Evolutionary conservation across 2,888 invertebrate genomes (phyloP).

Genomic region (Cylindroiulus punctatus): DNA sequence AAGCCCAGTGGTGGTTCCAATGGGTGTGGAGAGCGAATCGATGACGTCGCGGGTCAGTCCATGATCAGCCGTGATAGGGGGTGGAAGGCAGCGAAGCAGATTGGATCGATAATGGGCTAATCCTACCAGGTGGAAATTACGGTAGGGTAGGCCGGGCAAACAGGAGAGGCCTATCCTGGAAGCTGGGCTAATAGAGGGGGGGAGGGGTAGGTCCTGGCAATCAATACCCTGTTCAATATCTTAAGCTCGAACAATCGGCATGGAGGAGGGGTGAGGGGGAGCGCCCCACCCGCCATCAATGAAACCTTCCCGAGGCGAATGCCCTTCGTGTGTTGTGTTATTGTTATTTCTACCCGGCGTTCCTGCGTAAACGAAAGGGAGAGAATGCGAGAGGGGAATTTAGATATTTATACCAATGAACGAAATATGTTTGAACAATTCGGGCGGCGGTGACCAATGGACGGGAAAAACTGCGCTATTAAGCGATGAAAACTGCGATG

Average conservation of each 20-base stretch:
- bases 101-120: slow-evolving; percentile 42
- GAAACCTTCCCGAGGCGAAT: slow-evolving; percentile 42
- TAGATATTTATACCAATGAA: slow-evolving; percentile 23
- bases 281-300: slow-evolving; percentile 27
- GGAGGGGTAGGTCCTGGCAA: not conserved
- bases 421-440: slow-evolving; percentile 24
- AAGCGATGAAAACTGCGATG: not conserved
- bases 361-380: slow-evolving; percentile 17
- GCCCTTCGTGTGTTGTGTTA: slow-evolving; percentile 32
- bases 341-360: slow-evolving; percentile 34
- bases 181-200: not conserved
- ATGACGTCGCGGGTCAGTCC: not conserved
- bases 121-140: slow-evolving; percentile 33
- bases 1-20: too few relatives aligned
- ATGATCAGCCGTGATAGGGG: not conserved
- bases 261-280: not conserved
- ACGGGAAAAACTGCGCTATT: slow-evolving; percentile 34
- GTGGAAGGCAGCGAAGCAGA: not conserved
- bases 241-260: slow-evolving; percentile 2
- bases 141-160: not conserved
- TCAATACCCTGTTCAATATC: slow-evolving; percentile 2
- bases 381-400: not conserved
- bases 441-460: not conserved
- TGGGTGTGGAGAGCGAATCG: not conserved
- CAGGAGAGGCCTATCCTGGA: not conserved